Base-by-base conservation (phyloP, 1,140 invertebrate species). In the Drosophila parvula region DNA sequence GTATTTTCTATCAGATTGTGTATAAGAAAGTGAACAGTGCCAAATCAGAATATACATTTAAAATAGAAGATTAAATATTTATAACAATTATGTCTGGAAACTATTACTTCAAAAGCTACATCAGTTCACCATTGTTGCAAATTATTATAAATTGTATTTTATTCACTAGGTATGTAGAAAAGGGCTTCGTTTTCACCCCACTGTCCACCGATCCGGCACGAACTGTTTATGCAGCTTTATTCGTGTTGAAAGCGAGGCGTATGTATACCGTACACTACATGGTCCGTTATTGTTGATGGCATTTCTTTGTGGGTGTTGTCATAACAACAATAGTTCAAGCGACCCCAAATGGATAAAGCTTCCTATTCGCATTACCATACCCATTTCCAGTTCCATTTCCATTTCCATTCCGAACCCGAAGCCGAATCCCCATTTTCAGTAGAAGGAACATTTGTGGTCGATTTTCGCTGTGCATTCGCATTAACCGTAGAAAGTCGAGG, bases 281-380 rank as follows among this genome's bases (percentile, higher is more conserved):
- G 34, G 34, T 32, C 43, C 36, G 50, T 71, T 71, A 71, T 71
- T 71, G 69, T 71, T 50, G 44, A 32, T 59, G 69, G 28, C 41
- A 58, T 59, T 73, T 73, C 44, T 50, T 58, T 70, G 50, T 48
- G 64, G 51, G 65, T 47, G 74, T 77, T 77, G 74, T 77, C 74
- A 77, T 77, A 77, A 77, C 74, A 48, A 77, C 73, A 67, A 44
- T 47, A 55, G 28, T 48, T 57, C 16, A 55, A 34, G 50, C 32
- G 28, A 11, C 50, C 68, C 68, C 8, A 71, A 70, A 73, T 73
- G 67, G 68, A 71, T 50, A 50, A 48, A 48, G 68, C 64, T 71
- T 50, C 47, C 63, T 53, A 67, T 69, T 50, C 53, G 16, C 40
- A 59, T 36, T 64, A 16, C 38, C 38, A 41, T 43, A 40, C 28